These are phyloP conservation scores for Metellina segmentata DNA, from an alignment of 2,888 invertebrate genomes.

Conservation along the genomic window DNA sequence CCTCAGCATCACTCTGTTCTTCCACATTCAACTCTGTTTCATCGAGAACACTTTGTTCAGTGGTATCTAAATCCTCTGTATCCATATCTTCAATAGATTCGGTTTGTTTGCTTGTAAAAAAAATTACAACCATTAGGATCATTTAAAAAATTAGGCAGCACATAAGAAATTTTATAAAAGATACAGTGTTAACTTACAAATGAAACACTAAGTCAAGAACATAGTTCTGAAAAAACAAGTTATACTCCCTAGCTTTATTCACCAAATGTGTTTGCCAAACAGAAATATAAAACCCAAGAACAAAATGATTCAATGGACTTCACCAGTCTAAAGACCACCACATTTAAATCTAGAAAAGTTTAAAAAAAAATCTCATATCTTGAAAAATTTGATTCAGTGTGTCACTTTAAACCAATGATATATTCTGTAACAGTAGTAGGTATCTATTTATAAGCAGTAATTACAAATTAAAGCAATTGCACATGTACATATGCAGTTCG, in stretches of 20 bases:
- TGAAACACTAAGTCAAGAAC: too few species aligned
- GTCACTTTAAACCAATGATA: background rate
- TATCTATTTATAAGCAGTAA: too few species aligned
- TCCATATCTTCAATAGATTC: slow-evolving; percentile 5
- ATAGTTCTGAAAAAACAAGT: too few species aligned
- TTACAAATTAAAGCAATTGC: too few species aligned
- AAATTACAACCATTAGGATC: background rate
- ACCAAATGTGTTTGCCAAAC: too few species aligned
- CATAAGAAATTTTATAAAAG: background rate
- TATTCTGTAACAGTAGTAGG: too few species aligned
- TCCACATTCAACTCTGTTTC: slow-evolving; percentile 2
- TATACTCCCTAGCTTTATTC: too few species aligned
- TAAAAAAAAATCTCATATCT: background rate
- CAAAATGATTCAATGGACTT: too few species aligned
- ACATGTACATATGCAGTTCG: too few species aligned
- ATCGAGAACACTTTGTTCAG: background rate
- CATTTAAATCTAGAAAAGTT: too few species aligned
- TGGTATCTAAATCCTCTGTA: background rate
- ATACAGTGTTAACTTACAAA: background rate
- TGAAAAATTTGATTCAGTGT: background rate
- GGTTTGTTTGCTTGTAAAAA: slow-evolving; percentile 9
- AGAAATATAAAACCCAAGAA: too few species aligned
- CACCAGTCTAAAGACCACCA: too few species aligned
- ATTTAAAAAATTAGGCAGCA: background rate
- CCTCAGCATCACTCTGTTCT: slow-evolving; percentile 3